phyloP scores from a whole-genome alignment of 2,888 invertebrate genomes.

The Allacma fusca region DNA sequence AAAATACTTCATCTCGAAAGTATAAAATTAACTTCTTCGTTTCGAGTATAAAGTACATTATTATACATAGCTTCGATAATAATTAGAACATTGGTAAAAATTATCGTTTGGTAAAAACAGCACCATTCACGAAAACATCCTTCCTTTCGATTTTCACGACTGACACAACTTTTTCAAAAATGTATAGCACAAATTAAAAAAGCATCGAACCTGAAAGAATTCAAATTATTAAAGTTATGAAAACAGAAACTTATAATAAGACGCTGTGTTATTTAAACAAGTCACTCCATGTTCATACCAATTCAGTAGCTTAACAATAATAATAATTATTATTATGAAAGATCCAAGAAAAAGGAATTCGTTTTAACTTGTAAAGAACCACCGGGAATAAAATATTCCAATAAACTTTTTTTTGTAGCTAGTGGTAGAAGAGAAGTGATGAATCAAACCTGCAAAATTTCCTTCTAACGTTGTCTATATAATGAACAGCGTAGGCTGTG shows the following conservation, averaged over 20 bases:
- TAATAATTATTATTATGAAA: background rate
- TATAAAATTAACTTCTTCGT: too few species aligned
- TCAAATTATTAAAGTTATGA: too few species aligned
- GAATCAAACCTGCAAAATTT: conserved; percentile 85
- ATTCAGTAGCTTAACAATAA: too few species aligned
- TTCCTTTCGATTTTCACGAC: too few species aligned
- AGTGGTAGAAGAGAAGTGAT: conserved; percentile 81
- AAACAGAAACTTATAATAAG: background rate
- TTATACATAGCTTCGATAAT: too few species aligned
- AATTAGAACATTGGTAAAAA: too few species aligned
- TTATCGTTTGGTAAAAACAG: too few species aligned
- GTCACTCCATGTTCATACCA: too few species aligned
- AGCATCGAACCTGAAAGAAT: conserved; percentile 33
- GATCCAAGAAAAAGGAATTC: background rate
- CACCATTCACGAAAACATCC: too few species aligned
- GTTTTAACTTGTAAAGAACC: conserved; percentile 85
- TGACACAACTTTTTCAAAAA: conserved; percentile 3
- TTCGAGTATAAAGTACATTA: too few species aligned
- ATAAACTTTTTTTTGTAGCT: conserved; percentile 85
- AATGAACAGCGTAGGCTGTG: conserved; percentile 86
- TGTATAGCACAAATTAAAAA: conserved; percentile 25
- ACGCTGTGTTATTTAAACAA: too few species aligned
- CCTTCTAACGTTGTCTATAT: conserved; percentile 95
- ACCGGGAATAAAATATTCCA: conserved; percentile 88
- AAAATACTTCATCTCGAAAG: too few species aligned